Percentiles rank a stretch among this genome's conserved stretches.
Conservation (phyloP, 2,113 vertebrate genomes). For the Cepphus grylle region DNA sequence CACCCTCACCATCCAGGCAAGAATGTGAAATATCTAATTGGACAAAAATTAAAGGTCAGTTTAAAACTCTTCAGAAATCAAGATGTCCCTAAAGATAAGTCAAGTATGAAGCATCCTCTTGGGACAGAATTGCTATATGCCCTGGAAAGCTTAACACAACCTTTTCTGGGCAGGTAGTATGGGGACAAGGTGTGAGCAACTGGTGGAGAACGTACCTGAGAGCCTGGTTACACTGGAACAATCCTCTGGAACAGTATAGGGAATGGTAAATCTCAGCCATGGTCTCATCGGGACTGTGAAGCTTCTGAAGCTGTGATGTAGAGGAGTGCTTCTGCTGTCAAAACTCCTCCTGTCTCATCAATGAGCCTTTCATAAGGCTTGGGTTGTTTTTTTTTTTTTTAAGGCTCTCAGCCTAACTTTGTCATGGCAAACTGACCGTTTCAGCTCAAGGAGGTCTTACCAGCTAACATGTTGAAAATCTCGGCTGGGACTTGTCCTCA, state of each 20-base stretch:
- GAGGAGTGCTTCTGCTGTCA: not conserved
- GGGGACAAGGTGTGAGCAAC: not conserved
- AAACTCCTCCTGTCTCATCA: not conserved
- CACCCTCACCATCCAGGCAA: not conserved
- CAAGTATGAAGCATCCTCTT: not conserved
- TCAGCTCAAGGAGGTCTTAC: not conserved
- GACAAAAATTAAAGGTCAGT: not conserved
- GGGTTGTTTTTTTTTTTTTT: not conserved
- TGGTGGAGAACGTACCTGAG: not conserved
- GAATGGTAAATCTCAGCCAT: not conserved
- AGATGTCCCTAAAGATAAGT: not conserved
- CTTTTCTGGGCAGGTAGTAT: not conserved
- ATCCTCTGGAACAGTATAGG: not conserved
- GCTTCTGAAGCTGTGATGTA: not conserved
- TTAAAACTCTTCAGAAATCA: conserved; percentile 5
- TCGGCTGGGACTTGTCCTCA: not conserved
- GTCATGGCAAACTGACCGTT: not conserved
- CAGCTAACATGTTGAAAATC: not conserved
- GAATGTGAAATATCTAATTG: not conserved
- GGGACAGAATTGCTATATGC: not conserved
- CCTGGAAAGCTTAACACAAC: not conserved
- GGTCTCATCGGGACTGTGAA: not conserved
- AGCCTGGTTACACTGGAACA: not conserved
- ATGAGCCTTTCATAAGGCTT: not conserved
- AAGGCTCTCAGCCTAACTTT: not conserved